These are phyloP conservation scores for Casuarius casuarius DNA, from an alignment of 2,113 vertebrate species.

Conservation along the genomic window DNA sequence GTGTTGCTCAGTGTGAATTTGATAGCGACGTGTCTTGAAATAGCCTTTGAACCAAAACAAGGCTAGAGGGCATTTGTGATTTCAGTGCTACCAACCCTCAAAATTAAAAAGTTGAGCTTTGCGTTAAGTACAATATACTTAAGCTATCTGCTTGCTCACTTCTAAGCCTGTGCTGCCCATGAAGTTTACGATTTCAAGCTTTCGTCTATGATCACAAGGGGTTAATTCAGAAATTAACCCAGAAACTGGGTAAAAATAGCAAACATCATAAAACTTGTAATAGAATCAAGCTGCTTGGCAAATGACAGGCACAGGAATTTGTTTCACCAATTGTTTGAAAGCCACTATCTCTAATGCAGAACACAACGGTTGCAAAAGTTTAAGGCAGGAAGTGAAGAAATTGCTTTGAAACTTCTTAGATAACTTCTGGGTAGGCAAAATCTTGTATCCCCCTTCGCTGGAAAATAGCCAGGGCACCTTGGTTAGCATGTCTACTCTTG, in stretches of 20 bases:
- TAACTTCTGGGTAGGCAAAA: constrained; percentile 11
- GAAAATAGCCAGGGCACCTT: not conserved
- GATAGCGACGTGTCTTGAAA: not conserved
- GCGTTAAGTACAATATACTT: not conserved
- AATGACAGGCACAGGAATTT: not conserved
- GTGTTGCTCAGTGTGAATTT: not conserved
- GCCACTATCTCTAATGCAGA: not conserved
- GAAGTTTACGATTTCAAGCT: not conserved
- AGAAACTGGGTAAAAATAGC: not conserved
- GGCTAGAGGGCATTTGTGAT: not conserved
- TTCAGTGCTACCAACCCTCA: not conserved
- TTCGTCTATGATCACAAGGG: not conserved
- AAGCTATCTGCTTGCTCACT: not conserved
- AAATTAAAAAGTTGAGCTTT: not conserved
- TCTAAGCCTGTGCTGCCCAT: not conserved
- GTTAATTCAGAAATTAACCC: not conserved
- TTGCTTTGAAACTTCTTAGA: not conserved
- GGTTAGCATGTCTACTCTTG: not conserved
- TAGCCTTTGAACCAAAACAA: not conserved
- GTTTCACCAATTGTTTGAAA: not conserved
- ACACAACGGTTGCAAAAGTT: not conserved
- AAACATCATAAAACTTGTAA: not conserved
- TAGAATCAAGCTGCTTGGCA: not conserved
- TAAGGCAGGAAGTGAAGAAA: constrained; percentile 45
- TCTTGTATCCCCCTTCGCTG: not conserved